Percentiles rank a stretch among this genome's conserved stretches.
These are phyloP conservation scores for Melanogrammus aeglefinus DNA, from an alignment of 2,797 vertebrate species.

Conservation along the genomic window DNA sequence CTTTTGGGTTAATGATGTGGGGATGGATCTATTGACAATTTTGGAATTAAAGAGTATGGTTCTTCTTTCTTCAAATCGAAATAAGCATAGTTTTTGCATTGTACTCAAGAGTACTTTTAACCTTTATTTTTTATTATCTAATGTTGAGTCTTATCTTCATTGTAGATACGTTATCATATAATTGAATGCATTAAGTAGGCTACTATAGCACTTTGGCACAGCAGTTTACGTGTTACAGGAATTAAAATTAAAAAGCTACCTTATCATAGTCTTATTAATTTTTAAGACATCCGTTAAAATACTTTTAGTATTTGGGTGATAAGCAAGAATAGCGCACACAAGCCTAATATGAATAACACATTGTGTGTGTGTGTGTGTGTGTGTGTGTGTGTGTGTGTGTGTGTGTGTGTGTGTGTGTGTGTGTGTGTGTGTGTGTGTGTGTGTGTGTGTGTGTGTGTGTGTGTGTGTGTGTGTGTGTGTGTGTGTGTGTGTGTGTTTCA, in stretches of 20 bases:
- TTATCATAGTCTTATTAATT: background rate
- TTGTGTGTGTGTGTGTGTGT: slow-evolving; percentile 55
- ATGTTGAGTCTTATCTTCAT: background rate
- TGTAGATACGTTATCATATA: background rate
- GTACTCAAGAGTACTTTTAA: background rate
- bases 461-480: too few relatives aligned
- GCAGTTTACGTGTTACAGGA: background rate
- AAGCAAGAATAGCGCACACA: slow-evolving; percentile 41
- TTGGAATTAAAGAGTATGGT: slow-evolving; percentile 26
- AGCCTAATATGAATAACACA: slow-evolving; percentile 74
- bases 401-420: slow-evolving; percentile 50
- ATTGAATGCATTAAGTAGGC: background rate
- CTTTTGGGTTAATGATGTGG: background rate
- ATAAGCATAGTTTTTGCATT: slow-evolving; percentile 4
- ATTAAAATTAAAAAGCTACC: background rate
- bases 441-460: too few relatives aligned
- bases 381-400: too few relatives aligned
- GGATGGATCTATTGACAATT: background rate
- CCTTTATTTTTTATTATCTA: slow-evolving; percentile 3
- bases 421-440: too few relatives aligned
- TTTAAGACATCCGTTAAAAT: background rate
- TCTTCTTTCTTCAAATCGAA: slow-evolving; percentile 29
- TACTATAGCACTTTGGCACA: background rate
- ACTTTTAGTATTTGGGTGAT: background rate
- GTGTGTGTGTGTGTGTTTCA: slow-evolving; percentile 59